Evolutionary conservation across 2,113 vertebrate species (phyloP).

Genomic region (Trochalopteron elliotii): DNA sequence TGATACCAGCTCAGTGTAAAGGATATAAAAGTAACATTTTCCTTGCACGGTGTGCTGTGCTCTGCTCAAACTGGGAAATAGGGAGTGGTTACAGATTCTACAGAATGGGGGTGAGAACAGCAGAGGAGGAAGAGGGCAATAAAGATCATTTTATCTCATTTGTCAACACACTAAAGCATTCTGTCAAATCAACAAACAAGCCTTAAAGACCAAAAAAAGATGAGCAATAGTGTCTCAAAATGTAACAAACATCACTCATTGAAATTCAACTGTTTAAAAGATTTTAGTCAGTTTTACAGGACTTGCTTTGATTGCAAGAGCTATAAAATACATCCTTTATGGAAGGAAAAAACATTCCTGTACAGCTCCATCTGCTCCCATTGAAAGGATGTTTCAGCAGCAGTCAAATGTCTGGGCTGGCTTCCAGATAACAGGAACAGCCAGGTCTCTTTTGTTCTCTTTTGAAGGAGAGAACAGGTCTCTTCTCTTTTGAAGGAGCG

Average conservation of each 20-base stretch:
- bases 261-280: background rate
- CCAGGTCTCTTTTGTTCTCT: background rate
- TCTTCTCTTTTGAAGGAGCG: background rate
- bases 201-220: background rate
- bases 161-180: background rate
- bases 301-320: constrained; percentile 4
- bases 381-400: constrained; percentile 26
- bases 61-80: background rate
- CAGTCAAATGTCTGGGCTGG: background rate
- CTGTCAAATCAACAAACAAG: background rate
- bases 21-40: background rate
- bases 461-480: too few species aligned
- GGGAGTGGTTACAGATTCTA: background rate
- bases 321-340: constrained; percentile 23
- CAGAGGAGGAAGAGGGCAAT: background rate
- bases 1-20: constrained; percentile 32
- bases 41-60: background rate
- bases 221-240: background rate
- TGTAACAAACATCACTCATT: background rate
- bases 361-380: background rate
- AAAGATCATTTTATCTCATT: background rate
- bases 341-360: background rate
- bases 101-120: background rate
- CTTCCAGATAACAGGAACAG: background rate
- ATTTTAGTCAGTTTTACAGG: constrained; percentile 21